These are phyloP conservation scores for Gambusia yucatana DNA, from an alignment of 2,797 vertebrate genomes.

Conservation along the genomic window DNA sequence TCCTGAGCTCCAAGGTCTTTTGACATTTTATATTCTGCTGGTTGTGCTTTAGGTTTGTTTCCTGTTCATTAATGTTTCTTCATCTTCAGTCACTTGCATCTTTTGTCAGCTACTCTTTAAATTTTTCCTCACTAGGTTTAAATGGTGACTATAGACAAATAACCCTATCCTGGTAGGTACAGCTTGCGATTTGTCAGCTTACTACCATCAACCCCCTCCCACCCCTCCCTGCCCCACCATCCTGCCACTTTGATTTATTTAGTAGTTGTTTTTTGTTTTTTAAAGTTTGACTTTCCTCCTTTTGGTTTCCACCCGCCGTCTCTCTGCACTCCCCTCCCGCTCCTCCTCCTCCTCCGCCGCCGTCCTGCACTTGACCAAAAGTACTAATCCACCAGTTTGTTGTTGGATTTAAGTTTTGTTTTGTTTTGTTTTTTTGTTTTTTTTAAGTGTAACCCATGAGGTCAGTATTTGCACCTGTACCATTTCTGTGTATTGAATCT, in stretches of 20 bases:
- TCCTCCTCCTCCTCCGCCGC: slow-evolving; percentile 37
- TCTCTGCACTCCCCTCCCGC: slow-evolving; percentile 17
- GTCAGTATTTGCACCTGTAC: slow-evolving; percentile 63
- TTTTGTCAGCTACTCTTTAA: slow-evolving; percentile 84
- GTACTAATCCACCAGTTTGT: slow-evolving; percentile 73
- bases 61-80: slow-evolving; percentile 75
- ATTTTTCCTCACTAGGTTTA: slow-evolving; percentile 89
- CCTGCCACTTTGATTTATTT: neutral
- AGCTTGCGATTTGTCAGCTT: slow-evolving; percentile 77
- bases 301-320: slow-evolving; percentile 17
- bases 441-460: slow-evolving; percentile 51
- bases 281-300: slow-evolving; percentile 21
- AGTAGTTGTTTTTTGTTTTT: neutral
- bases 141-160: slow-evolving; percentile 87
- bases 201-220: slow-evolving; percentile 47
- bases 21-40: slow-evolving; percentile 71
- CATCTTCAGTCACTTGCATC: slow-evolving; percentile 78
- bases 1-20: slow-evolving; percentile 45
- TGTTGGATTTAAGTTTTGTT: slow-evolving; percentile 25
- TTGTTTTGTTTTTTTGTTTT: neutral
- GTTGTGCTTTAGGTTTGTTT: slow-evolving; percentile 44
- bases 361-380: slow-evolving; percentile 34
- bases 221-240: neutral
- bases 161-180: slow-evolving; percentile 87
- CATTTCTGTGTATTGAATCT: slow-evolving; percentile 80